phyloP scores from a whole-genome alignment of 2,113 vertebrate genomes.

The Apteryx owenii region DNA sequence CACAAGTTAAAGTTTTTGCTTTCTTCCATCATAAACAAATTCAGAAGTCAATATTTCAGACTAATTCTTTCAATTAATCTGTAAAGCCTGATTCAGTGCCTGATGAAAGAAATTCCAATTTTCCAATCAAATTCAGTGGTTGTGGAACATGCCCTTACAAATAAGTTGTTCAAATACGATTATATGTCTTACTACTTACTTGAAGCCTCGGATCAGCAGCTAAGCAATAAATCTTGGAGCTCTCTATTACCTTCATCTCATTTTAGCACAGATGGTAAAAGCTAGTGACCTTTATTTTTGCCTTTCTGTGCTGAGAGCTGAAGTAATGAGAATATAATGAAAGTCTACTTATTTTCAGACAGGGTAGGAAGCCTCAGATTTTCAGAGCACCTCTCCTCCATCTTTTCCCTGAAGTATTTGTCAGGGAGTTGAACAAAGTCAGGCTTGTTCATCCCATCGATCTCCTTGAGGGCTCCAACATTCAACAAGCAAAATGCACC shows the following conservation, averaged over 20 bases:
- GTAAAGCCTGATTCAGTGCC: background rate
- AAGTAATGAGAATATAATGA: constrained; percentile 53
- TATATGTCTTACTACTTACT: background rate
- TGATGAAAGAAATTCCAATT: background rate
- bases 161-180: background rate
- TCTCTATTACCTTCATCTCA: constrained; percentile 52
- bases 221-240: constrained; percentile 60
- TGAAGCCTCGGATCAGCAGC: constrained; percentile 41
- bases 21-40: background rate
- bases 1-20: background rate
- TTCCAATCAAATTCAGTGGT: background rate
- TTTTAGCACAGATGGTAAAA: constrained; percentile 54
- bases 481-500: constrained; percentile 68
- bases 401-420: constrained; percentile 67
- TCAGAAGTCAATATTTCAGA: background rate
- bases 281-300: constrained; percentile 43
- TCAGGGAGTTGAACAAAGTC: constrained; percentile 73
- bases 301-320: constrained; percentile 30
- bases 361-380: constrained; percentile 42
- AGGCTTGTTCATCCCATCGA: constrained; percentile 44
- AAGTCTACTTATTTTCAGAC: constrained; percentile 75
- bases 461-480: constrained; percentile 59
- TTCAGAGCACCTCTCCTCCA: constrained; percentile 17
- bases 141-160: background rate
- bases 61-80: background rate